phyloP scores from a whole-genome alignment of 2,888 invertebrate species.

The Eupithecia tripunctaria region DNA sequence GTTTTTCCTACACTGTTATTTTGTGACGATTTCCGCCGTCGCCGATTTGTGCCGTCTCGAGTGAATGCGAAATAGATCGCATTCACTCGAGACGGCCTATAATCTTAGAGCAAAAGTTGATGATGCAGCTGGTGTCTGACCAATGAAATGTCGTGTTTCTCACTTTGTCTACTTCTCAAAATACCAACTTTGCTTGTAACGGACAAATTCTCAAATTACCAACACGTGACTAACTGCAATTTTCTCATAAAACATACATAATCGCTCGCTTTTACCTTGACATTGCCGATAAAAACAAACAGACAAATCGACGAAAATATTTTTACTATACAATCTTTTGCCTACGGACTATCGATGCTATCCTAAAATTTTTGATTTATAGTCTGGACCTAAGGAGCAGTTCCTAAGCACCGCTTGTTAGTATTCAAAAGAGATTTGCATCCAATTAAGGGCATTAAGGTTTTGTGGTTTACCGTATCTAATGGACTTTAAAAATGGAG shows the following conservation, averaged over 20 bases:
- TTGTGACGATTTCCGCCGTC: too few species aligned
- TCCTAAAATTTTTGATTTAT: constrained; percentile 80
- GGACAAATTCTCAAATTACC: neutral
- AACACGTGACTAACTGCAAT: neutral
- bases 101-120: neutral
- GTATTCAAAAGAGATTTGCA: constrained; percentile 77
- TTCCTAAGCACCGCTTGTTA: constrained; percentile 73
- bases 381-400: constrained; percentile 54
- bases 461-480: constrained; percentile 64
- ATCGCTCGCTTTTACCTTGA: neutral
- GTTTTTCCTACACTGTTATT: neutral
- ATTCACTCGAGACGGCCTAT: neutral
- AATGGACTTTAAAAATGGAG: constrained; percentile 39
- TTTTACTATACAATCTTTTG: constrained; percentile 26
- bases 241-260: neutral
- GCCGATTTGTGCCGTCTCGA: too few species aligned
- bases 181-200: neutral
- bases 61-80: too few species aligned
- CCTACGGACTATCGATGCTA: constrained; percentile 59
- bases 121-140: neutral
- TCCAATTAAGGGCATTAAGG: constrained; percentile 71
- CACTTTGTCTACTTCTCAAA: neutral
- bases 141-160: neutral
- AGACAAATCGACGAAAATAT: neutral
- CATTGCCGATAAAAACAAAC: constrained; percentile 12